These are phyloP conservation scores for Amphiura filiformis DNA, from an alignment of 35 echinoderm and acorn worm species.

Conservation along the genomic window DNA sequence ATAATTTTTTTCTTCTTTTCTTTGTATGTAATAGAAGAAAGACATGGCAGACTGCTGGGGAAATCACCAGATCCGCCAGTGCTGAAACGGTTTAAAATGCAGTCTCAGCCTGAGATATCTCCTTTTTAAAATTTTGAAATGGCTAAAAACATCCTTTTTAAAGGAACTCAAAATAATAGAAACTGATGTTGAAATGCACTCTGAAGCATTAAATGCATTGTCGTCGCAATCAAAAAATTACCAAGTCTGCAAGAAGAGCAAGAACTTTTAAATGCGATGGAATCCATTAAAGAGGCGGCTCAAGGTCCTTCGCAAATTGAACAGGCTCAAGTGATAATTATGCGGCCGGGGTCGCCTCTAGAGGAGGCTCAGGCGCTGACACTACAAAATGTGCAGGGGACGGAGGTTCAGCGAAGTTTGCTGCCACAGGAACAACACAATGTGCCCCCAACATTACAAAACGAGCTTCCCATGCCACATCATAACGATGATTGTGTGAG, in stretches of 20 bases:
- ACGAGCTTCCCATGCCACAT: background rate
- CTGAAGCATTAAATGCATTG: background rate
- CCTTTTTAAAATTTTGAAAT: background rate
- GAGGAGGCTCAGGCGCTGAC: background rate
- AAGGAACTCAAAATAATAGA: background rate
- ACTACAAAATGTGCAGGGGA: background rate
- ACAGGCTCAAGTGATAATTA: background rate
- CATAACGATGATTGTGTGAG: background rate
- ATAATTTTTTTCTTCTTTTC: too few species aligned
- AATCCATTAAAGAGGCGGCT: background rate
- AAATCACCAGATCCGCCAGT: constrained; percentile 22
- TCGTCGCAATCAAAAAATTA: background rate
- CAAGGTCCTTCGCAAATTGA: background rate
- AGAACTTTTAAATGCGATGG: background rate
- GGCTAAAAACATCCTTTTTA: background rate
- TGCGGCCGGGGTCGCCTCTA: background rate
- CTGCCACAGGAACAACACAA: background rate
- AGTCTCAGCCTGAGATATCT: constrained; percentile 10
- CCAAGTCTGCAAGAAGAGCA: background rate
- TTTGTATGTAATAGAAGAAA: too few species aligned
- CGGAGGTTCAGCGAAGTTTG: background rate
- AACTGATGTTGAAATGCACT: background rate
- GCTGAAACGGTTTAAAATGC: constrained; percentile 42
- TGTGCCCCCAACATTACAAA: background rate
- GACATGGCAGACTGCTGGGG: constrained; percentile 61